phyloP scores from a whole-genome alignment of 37 sponge, comb jelly and placozoan species.

The Axinella damicornis region DNA sequence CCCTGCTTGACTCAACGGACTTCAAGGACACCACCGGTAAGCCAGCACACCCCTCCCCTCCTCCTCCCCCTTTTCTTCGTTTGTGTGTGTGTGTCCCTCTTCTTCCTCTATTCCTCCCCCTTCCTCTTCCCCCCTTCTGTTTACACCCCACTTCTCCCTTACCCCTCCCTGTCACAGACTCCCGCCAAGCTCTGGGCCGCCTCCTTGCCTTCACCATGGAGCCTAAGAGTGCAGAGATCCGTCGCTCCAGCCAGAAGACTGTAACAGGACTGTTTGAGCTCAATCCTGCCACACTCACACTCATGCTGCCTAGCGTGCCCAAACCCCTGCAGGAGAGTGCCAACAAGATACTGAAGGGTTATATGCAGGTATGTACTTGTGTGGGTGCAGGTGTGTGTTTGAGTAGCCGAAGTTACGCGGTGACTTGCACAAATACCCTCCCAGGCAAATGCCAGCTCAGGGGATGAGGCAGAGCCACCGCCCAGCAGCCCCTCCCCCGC shows the following conservation, averaged over 20 bases:
- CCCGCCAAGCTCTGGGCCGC: too few relatives aligned
- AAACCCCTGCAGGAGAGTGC: constrained; percentile 71
- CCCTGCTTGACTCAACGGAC: constrained; percentile 64
- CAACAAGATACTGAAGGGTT: constrained; percentile 60
- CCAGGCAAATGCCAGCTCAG: constrained; percentile 28
- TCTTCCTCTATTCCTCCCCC: background rate
- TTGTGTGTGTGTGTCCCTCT: background rate
- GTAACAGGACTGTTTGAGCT: constrained; percentile 72
- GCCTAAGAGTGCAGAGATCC: constrained; percentile 80
- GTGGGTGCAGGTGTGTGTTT: too few relatives aligned
- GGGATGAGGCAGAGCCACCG: constrained; percentile 29
- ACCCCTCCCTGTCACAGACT: background rate
- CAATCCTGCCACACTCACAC: constrained; percentile 71
- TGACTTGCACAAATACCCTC: too few relatives aligned
- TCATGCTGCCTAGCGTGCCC: constrained; percentile 59
- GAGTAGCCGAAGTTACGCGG: too few relatives aligned
- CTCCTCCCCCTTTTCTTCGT: constrained; percentile 5
- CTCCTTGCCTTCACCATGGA: constrained; percentile 69
- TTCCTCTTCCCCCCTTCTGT: background rate
- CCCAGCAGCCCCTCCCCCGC: background rate
- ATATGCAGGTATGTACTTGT: constrained; percentile 30
- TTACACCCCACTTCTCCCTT: background rate
- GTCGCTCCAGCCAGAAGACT: constrained; percentile 55
- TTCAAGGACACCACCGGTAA: constrained; percentile 66
- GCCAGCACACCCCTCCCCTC: background rate